A percentile compares a stretch with the other conserved stretches of the same genome.
These are phyloP conservation scores for Anoncus sp. DNA, from an alignment of 2,888 invertebrate genomes.

Conservation along the genomic window DNA sequence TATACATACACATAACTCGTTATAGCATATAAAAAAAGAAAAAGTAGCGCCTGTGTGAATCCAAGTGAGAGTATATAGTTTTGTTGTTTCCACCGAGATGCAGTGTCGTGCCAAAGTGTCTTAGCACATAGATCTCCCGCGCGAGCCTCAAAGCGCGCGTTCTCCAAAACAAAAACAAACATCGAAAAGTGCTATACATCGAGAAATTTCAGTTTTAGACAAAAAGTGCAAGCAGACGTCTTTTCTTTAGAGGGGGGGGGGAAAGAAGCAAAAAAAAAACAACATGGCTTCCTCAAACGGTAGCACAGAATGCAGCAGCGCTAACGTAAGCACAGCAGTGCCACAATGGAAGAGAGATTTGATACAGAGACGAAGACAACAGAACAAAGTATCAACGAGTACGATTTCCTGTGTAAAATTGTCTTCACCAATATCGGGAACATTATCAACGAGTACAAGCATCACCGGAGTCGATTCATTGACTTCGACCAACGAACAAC, in stretches of 20 bases:
- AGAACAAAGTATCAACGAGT: constrained; percentile 79
- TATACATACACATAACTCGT: no score
- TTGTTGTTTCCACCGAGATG: constrained; percentile 12
- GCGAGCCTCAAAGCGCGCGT: no score
- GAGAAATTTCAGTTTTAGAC: not conserved
- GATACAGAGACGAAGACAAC: constrained; percentile 88
- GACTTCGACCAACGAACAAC: no score
- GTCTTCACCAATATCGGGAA: constrained; percentile 70
- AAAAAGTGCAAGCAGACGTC: constrained; percentile 33
- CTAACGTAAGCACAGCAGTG: constrained; percentile 76
- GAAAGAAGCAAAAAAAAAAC: not conserved
- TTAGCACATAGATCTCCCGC: no score
- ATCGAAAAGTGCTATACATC: not conserved
- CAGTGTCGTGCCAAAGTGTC: constrained; percentile 39
- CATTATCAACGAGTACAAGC: constrained; percentile 53
- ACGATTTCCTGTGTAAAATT: constrained; percentile 75
- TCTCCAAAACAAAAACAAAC: not conserved
- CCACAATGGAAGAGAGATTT: constrained; percentile 95
- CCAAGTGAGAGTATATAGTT: constrained; percentile 35
- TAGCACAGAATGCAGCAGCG: constrained; percentile 51
- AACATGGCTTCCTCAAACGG: constrained; percentile 64
- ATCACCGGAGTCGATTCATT: constrained; percentile 4
- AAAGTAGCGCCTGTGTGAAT: constrained; percentile 5
- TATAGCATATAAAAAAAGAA: no score
- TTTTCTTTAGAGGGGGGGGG: not conserved